Evolutionary conservation across 2,888 invertebrate genomes (phyloP).

Genomic region (Idaea aversata): DNA sequence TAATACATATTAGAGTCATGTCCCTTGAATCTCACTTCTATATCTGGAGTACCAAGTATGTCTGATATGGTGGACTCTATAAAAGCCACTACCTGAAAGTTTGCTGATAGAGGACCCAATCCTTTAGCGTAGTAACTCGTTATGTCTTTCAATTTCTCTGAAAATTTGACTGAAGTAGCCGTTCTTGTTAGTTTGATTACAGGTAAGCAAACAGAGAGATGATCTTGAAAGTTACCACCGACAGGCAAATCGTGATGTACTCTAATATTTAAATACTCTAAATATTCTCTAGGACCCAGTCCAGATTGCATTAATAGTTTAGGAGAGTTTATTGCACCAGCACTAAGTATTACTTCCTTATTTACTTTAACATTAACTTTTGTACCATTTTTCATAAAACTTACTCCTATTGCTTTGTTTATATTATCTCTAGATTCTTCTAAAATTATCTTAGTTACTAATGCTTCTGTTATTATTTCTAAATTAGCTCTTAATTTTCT

Average conservation of each 20-base stretch:
- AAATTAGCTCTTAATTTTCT: slow-evolving; percentile 61
- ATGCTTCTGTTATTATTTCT: slow-evolving; percentile 59
- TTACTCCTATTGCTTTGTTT: slow-evolving; percentile 53
- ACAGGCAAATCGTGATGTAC: slow-evolving; percentile 62
- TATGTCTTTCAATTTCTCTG: slow-evolving; percentile 68
- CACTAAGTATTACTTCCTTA: slow-evolving; percentile 67
- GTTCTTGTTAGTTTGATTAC: slow-evolving; percentile 64
- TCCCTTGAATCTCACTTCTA: slow-evolving; percentile 69
- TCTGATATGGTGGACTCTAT: slow-evolving; percentile 65
- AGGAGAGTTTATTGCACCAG: slow-evolving; percentile 70
- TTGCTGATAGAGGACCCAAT: slow-evolving; percentile 66
- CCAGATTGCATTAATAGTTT: slow-evolving; percentile 73
- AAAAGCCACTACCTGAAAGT: slow-evolving; percentile 70
- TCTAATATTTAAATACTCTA: slow-evolving; percentile 66
- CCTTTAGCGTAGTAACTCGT: slow-evolving; percentile 66
- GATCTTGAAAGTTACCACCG: slow-evolving; percentile 73
- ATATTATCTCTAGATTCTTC: slow-evolving; percentile 41
- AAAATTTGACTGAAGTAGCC: slow-evolving; percentile 56
- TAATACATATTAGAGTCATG: slow-evolving; percentile 75
- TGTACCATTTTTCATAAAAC: slow-evolving; percentile 69
- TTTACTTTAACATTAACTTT: slow-evolving; percentile 45
- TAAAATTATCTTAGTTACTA: slow-evolving; percentile 64
- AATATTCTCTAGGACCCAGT: slow-evolving; percentile 67
- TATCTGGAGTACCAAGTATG: slow-evolving; percentile 63
- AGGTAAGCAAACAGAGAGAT: slow-evolving; percentile 68